A percentile compares a stretch with the other conserved stretches of the same genome.
Conservation (phyloP, 2,113 vertebrate genomes). For the Passer montanus region DNA sequence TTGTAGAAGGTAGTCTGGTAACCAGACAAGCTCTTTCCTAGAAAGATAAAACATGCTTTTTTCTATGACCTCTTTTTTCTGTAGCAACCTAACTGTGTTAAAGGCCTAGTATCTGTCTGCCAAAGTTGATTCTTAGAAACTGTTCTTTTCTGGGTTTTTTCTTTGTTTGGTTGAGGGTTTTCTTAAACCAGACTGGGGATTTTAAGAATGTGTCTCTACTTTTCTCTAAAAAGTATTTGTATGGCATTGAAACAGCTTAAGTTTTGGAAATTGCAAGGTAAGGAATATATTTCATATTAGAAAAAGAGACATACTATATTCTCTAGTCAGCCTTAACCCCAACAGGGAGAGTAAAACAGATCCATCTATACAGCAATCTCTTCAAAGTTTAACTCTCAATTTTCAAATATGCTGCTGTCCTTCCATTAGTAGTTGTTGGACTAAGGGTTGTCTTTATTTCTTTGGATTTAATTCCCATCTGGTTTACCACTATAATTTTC, state of each 20-base stretch:
- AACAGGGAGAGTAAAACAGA: not conserved
- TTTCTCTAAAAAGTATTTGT: not conserved
- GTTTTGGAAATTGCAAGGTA: not conserved
- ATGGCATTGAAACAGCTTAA: not conserved
- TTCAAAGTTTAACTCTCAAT: not conserved
- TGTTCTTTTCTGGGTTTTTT: not conserved
- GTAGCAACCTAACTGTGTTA: not conserved
- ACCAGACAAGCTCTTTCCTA: not conserved
- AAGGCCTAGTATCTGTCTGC: not conserved
- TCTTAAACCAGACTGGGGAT: not conserved
- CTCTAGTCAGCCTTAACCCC: not conserved
- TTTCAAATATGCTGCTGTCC: not conserved
- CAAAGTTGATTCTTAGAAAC: not conserved
- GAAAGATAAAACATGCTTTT: not conserved
- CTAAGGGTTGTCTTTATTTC: not conserved
- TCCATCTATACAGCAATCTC: not conserved
- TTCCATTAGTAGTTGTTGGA: not conserved
- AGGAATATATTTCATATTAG: not conserved
- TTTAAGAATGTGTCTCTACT: not conserved
- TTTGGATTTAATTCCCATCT: not conserved
- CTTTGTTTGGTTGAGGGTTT: not conserved
- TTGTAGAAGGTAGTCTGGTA: not conserved
- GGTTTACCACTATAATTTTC: not conserved
- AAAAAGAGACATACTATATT: not conserved
- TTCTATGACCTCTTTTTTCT: not conserved